Conservation (phyloP, 2,888 invertebrate species). For the Drosophila neutralis region DNA sequence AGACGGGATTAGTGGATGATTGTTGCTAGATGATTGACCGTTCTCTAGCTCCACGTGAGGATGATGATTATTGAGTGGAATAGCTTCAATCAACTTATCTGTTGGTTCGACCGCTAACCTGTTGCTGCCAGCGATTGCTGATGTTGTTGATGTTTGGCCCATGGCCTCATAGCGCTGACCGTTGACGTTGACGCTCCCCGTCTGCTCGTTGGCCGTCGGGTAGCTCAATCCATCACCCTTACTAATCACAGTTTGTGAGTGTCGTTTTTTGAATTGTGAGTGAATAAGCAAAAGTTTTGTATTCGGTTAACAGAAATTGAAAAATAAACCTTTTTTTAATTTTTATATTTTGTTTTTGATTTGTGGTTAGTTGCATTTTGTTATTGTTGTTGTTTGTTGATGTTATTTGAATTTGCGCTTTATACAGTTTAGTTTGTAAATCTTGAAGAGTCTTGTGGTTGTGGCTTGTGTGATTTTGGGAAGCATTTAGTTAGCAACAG, state of each 20-base stretch:
- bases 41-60: constrained; percentile 55
- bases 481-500: constrained; percentile 40
- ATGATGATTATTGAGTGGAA: constrained; percentile 66
- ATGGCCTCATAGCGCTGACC: constrained; percentile 90
- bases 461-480: constrained; percentile 24
- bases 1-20: constrained; percentile 38
- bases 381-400: constrained; percentile 19
- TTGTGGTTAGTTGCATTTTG: constrained; percentile 48
- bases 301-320: constrained; percentile 56
- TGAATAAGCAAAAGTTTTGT: constrained; percentile 65
- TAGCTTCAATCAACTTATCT: constrained; percentile 83
- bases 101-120: constrained; percentile 81
- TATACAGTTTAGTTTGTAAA: constrained; percentile 30
- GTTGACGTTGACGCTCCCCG: constrained; percentile 23
- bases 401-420: constrained; percentile 45
- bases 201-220: constrained; percentile 87
- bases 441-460: constrained; percentile 8
- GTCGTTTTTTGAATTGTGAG: constrained; percentile 48
- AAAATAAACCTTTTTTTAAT: constrained; percentile 34
- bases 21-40: constrained; percentile 36
- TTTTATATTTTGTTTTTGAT: constrained; percentile 15
- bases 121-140: constrained; percentile 58
- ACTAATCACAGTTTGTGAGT: constrained; percentile 86
- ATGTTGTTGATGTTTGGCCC: constrained; percentile 88
- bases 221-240: constrained; percentile 95